These are phyloP conservation scores for Tetrao urogallus DNA, from an alignment of 2,113 vertebrate species.

Conservation along the genomic window DNA sequence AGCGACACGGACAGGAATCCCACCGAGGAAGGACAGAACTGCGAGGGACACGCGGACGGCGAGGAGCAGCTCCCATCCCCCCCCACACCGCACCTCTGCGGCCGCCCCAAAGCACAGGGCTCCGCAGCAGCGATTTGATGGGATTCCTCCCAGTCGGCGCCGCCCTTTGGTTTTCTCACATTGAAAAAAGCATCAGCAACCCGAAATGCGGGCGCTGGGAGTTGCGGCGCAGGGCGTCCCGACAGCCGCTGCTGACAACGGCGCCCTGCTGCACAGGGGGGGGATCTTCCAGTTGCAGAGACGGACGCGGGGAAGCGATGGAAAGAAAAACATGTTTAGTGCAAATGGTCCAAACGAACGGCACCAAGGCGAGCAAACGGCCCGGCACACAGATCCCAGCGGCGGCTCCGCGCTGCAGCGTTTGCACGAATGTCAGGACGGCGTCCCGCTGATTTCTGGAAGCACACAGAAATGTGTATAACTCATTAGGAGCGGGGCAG, in stretches of 20 bases:
- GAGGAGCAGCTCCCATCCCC: rapidly evolving
- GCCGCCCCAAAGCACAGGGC: background rate
- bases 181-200: background rate
- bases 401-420: background rate
- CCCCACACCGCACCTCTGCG: background rate
- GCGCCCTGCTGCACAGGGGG: background rate
- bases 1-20: background rate
- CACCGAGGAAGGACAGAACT: background rate
- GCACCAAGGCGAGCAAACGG: constrained; percentile 24
- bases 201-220: background rate
- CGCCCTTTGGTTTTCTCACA: background rate
- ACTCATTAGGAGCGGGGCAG: too few species aligned
- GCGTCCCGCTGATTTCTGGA: constrained; percentile 5
- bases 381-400: background rate
- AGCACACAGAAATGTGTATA: constrained; percentile 7
- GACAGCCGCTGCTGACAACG: background rate
- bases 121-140: too few species aligned
- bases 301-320: background rate
- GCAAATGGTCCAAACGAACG: constrained; percentile 61
- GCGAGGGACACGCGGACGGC: background rate
- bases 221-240: background rate
- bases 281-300: background rate
- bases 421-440: rapidly evolving
- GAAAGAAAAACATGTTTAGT: constrained; percentile 21
- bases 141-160: background rate